Conservation (phyloP, 2,113 vertebrate species). For the Neotoma lepida region DNA sequence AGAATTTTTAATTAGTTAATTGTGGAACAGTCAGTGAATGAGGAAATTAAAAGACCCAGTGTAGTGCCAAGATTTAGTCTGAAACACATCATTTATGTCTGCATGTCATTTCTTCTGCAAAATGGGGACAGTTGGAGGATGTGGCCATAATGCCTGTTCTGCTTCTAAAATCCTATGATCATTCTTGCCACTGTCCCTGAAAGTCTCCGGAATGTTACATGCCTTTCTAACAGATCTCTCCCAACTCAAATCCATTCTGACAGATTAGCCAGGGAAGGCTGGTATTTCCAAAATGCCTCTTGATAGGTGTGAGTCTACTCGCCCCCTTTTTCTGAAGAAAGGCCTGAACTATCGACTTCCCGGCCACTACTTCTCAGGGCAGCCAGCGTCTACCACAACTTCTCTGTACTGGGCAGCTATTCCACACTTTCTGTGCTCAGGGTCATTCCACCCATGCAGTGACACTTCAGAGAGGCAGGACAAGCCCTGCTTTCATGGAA, state of each 20-base stretch:
- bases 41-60: neutral
- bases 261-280: neutral
- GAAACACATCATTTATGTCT: neutral
- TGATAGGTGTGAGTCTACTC: neutral
- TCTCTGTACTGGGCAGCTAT: neutral
- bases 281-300: slow-evolving; percentile 19
- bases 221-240: neutral
- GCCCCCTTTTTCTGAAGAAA: neutral
- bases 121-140: neutral
- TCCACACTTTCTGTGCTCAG: neutral
- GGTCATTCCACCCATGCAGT: neutral
- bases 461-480: neutral
- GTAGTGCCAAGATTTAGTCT: neutral
- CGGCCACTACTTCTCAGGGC: neutral
- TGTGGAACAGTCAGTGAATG: neutral
- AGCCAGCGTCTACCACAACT: neutral
- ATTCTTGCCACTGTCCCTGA: neutral
- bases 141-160: neutral
- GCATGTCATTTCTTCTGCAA: neutral
- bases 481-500: neutral
- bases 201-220: neutral
- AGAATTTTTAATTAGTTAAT: neutral
- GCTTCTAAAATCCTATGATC: neutral
- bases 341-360: neutral
- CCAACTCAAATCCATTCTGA: neutral